Evolutionary conservation across 1,140 invertebrate species (phyloP).

Genomic region (Berghia stephanieae): DNA sequence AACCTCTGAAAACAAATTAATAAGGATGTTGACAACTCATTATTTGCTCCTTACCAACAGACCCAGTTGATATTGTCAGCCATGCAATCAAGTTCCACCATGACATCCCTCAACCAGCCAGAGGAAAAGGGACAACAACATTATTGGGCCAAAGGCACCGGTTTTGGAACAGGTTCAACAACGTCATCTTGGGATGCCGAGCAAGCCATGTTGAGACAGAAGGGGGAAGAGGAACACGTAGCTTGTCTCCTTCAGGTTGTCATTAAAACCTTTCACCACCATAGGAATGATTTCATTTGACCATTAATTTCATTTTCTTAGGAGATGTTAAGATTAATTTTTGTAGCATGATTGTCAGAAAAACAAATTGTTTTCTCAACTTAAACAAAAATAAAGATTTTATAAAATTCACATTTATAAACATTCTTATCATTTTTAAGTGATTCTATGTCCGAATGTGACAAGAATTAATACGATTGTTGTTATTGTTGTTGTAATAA

Average conservation of each 20-base stretch:
- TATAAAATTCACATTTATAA: too few species aligned
- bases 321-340: not conserved
- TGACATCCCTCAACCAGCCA: constrained; percentile 70
- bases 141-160: constrained; percentile 94
- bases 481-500: too few species aligned
- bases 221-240: constrained; percentile 92
- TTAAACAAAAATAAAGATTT: too few species aligned
- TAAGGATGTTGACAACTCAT: not conserved
- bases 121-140: constrained; percentile 77
- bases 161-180: constrained; percentile 94
- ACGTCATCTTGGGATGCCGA: constrained; percentile 96
- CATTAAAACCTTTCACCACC: not conserved
- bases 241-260: constrained; percentile 77
- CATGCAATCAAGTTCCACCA: constrained; percentile 47
- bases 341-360: too few species aligned
- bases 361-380: too few species aligned
- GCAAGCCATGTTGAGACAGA: constrained; percentile 86
- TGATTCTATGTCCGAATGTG: too few species aligned
- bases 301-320: not conserved
- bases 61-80: constrained; percentile 56
- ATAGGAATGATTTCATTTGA: not conserved
- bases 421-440: too few species aligned
- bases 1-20: too few species aligned
- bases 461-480: too few species aligned
- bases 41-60: constrained; percentile 22